A percentile compares a stretch with the other conserved stretches of the same genome.
Conservation (phyloP, 2,888 invertebrate species). For the Orchestes rusci region DNA sequence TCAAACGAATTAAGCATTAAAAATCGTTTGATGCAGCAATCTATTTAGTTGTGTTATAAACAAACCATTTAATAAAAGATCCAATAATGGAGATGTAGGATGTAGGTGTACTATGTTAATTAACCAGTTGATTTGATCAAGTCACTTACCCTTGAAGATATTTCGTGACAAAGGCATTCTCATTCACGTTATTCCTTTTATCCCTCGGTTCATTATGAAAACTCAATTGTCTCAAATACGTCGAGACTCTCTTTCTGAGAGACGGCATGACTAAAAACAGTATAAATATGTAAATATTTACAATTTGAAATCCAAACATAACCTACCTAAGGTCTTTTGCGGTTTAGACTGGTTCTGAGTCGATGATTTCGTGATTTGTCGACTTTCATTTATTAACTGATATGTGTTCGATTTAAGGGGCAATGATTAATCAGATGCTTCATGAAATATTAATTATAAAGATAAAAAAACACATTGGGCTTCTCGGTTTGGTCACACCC, state of each 20-base stretch:
- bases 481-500: conserved; percentile 13
- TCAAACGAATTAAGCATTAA: no score
- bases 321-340: conserved; percentile 16
- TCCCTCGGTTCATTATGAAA: conserved; percentile 55
- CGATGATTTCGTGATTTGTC: conserved; percentile 9
- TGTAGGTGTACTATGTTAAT: no score
- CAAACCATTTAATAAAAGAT: no score
- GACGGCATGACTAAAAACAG: conserved; percentile 53
- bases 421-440: conserved; percentile 6
- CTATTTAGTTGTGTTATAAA: no score
- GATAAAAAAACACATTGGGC: conserved; percentile 10
- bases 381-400: conserved; percentile 16
- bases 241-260: conserved; percentile 61
- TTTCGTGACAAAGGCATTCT: conserved; percentile 61
- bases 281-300: conserved; percentile 18
- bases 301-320: conserved; percentile 14
- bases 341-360: conserved; percentile 9
- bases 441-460: conserved; percentile 4
- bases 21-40: no score
- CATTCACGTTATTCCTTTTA: conserved; percentile 45
- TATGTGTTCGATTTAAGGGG: conserved; percentile 2
- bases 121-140: no score
- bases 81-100: no score
- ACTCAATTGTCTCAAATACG: conserved; percentile 65
- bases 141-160: conserved; percentile 64